These are phyloP conservation scores for Euwallacea similis DNA, from an alignment of 1,140 invertebrate genomes.

Conservation along the genomic window DNA sequence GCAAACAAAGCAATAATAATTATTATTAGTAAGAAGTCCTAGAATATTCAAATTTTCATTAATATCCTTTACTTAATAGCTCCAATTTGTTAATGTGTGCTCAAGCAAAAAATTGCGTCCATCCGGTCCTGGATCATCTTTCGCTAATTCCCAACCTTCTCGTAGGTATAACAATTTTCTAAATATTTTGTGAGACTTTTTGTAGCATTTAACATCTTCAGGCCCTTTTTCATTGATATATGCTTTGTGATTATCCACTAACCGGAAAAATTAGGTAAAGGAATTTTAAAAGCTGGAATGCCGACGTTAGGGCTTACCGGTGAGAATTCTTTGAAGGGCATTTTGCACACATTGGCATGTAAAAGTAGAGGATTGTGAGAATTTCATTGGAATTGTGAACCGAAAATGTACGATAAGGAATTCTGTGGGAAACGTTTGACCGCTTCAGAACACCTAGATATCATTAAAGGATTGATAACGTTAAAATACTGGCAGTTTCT, in stretches of 20 bases:
- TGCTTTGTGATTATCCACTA: slow-evolving; percentile 27
- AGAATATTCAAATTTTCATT: no score
- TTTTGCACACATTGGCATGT: no score
- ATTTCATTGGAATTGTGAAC: no score
- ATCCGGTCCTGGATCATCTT: background rate
- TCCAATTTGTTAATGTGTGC: background rate
- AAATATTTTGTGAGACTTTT: slow-evolving; percentile 30
- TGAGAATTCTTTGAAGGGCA: slow-evolving; percentile 1
- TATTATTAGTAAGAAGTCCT: background rate
- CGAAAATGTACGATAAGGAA: no score
- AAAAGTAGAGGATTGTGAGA: no score
- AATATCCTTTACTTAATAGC: background rate
- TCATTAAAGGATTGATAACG: no score
- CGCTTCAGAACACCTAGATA: no score
- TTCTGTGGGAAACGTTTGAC: no score
- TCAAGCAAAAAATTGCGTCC: background rate
- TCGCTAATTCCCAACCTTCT: background rate
- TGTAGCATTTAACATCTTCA: slow-evolving; percentile 16
- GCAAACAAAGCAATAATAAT: no score
- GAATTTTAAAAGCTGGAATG: slow-evolving; percentile 14
- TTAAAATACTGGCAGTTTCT: no score
- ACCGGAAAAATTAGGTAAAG: slow-evolving; percentile 27
- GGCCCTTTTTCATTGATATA: slow-evolving; percentile 12
- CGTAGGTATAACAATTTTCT: slow-evolving; percentile 23
- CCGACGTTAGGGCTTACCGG: background rate